Evolutionary conservation across 2,888 invertebrate species (phyloP).

Genomic region (Autographa pulchrina): DNA sequence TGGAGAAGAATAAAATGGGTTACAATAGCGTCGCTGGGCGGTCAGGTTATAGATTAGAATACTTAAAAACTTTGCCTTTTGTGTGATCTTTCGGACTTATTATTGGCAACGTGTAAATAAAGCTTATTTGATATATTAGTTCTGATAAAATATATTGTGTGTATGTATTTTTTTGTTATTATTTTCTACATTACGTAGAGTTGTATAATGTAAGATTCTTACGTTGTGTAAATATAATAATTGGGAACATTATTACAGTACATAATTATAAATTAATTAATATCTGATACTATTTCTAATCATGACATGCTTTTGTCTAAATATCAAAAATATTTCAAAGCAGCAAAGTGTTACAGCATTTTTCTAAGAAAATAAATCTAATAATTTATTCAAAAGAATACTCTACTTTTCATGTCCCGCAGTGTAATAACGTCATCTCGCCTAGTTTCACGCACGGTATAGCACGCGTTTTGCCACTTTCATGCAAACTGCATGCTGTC

Average conservation of each 20-base stretch:
- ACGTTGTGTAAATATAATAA: no score
- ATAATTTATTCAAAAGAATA: neutral
- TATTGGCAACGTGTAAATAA: neutral
- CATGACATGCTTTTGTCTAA: no score
- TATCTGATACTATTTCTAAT: no score
- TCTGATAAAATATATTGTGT: no score
- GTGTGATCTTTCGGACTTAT: neutral
- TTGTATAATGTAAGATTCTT: no score
- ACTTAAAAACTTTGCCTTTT: neutral
- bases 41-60: neutral
- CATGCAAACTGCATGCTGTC: slow-evolving; percentile 60
- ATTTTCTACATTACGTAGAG: no score
- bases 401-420: slow-evolving; percentile 11
- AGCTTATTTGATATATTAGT: no score
- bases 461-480: slow-evolving; percentile 44
- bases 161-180: no score
- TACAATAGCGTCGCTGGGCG: neutral
- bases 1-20: neutral
- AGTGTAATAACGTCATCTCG: slow-evolving; percentile 46
- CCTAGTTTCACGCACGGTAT: slow-evolving; percentile 59
- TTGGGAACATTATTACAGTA: no score
- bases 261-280: no score
- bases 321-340: no score
- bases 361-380: neutral
- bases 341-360: neutral